These are phyloP conservation scores for Liparis tanakae DNA, from an alignment of 2,797 vertebrate species.

Conservation along the genomic window DNA sequence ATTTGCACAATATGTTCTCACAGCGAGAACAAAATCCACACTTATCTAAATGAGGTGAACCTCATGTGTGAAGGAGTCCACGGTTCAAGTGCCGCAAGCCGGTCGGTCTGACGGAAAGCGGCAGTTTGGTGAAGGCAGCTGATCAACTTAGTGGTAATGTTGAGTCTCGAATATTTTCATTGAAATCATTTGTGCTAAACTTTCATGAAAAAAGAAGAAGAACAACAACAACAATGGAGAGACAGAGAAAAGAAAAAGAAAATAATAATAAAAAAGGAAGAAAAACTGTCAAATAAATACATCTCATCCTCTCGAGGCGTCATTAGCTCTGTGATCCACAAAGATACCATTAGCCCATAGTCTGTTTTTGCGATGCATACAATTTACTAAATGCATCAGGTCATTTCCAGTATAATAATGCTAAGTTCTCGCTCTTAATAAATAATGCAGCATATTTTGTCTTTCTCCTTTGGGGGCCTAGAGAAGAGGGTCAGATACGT, in stretches of 20 bases:
- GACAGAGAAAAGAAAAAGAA: not conserved
- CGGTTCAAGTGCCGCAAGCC: not conserved
- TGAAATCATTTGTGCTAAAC: not conserved
- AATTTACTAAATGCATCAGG: not conserved
- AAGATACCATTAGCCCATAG: not conserved
- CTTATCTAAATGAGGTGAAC: conserved; percentile 1
- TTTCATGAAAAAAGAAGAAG: not conserved
- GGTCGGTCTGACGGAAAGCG: not conserved
- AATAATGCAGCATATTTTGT: not conserved
- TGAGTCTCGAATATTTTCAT: not conserved
- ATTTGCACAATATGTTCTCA: conserved; percentile 4
- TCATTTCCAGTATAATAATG: no score
- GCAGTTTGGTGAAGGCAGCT: no score
- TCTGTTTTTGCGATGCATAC: not conserved
- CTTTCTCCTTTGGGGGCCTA: not conserved
- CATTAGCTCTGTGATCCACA: no score
- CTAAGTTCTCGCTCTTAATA: no score
- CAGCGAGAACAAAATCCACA: not conserved
- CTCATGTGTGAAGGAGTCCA: not conserved
- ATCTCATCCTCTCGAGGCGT: no score
- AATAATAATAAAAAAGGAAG: no score
- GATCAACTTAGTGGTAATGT: not conserved
- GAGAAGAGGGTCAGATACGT: not conserved
- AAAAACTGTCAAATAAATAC: no score
- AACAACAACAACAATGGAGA: not conserved